Evolutionary conservation across 2,888 invertebrate genomes (phyloP).

Genomic region (Erebia ligea): DNA sequence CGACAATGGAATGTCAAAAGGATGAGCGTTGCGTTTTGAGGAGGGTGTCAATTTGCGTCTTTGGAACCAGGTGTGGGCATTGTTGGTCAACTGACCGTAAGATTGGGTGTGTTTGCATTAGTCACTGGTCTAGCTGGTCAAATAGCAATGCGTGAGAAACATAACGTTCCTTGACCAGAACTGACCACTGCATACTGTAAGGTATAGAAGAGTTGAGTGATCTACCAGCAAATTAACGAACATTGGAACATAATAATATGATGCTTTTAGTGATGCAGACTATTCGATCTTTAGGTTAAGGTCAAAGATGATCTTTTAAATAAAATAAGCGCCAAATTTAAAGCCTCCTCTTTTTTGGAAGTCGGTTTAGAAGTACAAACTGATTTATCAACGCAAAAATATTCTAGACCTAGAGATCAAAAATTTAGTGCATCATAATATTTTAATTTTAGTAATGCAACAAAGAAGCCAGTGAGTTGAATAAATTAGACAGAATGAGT

Average conservation of each 20-base stretch:
- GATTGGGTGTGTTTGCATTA: slow-evolving; percentile 64
- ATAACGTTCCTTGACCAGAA: slow-evolving; percentile 42
- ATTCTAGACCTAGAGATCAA: no score
- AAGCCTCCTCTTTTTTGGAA: not conserved
- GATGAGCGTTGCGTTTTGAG: slow-evolving; percentile 61
- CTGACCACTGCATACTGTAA: slow-evolving; percentile 40
- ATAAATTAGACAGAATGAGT: no score
- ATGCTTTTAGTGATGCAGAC: no score
- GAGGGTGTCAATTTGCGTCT: slow-evolving; percentile 73
- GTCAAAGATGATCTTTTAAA: no score
- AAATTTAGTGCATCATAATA: no score
- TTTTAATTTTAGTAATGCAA: no score
- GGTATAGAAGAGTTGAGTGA: not conserved
- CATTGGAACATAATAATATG: no score
- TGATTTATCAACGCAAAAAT: not conserved
- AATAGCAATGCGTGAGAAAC: slow-evolving; percentile 72
- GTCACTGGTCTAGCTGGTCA: slow-evolving; percentile 58
- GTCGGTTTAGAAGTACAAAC: not conserved
- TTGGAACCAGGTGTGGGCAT: slow-evolving; percentile 71
- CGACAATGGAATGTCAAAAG: slow-evolving; percentile 69
- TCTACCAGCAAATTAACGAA: not conserved
- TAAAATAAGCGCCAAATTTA: no score
- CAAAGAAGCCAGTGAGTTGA: no score
- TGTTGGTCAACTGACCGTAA: slow-evolving; percentile 78
- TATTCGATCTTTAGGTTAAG: no score